phyloP scores from a whole-genome alignment of 2,113 vertebrate species.

The Pitta sordida region DNA sequence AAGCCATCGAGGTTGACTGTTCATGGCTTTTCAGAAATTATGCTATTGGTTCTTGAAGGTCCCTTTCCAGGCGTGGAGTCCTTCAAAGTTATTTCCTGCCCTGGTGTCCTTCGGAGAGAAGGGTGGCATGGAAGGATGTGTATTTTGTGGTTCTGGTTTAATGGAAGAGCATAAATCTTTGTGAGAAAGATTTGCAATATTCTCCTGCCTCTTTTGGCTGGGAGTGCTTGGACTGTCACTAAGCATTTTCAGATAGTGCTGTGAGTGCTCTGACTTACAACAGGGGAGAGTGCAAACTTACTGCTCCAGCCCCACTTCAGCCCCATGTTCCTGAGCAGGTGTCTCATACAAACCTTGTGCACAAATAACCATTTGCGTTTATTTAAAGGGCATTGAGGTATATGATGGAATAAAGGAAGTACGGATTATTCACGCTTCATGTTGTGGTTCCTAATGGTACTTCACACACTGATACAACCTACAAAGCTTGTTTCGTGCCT shows the following conservation, averaged over 20 bases:
- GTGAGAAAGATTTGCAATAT: neutral
- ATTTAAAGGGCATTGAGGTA: constrained; percentile 38
- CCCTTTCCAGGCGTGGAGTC: neutral
- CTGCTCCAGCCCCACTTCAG: neutral
- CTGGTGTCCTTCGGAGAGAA: neutral
- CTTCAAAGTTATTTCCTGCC: neutral
- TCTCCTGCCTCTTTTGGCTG: neutral
- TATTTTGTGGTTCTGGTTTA: neutral
- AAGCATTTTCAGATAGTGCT: neutral
- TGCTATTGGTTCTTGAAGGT: neutral
- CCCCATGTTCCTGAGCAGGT: neutral
- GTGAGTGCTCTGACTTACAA: neutral
- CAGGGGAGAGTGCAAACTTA: neutral
- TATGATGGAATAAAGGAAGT: neutral
- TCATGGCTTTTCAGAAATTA: neutral
- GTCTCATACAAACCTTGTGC: rapidly evolving
- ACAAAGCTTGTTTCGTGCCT: constrained; percentile 35
- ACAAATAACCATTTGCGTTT: neutral
- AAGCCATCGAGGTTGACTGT: neutral
- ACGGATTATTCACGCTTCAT: neutral
- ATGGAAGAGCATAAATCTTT: neutral
- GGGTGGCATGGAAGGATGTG: neutral
- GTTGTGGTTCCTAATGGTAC: constrained; percentile 21
- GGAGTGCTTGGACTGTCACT: neutral
- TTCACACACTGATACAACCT: neutral